Base-by-base conservation (phyloP, 1,140 invertebrate species). In the Mercenaria mercenaria region DNA sequence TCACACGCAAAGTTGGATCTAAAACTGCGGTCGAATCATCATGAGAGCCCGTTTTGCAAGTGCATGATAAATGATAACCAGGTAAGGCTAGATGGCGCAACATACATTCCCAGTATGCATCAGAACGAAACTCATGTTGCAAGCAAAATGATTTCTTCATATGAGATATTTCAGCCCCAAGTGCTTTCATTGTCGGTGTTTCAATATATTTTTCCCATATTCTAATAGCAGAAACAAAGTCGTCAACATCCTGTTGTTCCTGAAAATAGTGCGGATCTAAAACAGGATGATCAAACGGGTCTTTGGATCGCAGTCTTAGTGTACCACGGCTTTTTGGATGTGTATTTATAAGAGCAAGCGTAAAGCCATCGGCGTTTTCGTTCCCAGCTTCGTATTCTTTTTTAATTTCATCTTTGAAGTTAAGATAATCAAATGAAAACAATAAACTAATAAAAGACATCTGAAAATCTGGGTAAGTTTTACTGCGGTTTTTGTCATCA, bases 11-110 rank as follows among this genome's bases (percentile, higher is more conserved):
- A 13, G 37, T 20, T 67, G 81, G 59, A 34, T 83, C 81, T 43
- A 83, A 26, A 0, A 83, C 89, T 26, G 61, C 32, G 4, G 20
- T 13, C 13, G 81, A 37, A n/a, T 83, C 81, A 43, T 43, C 18
- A 26, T 0, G n/a, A 1, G 59, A 4, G 13, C 81, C 81, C 98
- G 94, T 98, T 99, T 94, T 99, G 98, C 0, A 96, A 98, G 39
- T 98, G 98, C 98, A 98, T 98, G 59, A 98, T 98, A 20, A 97
- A 96, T 0, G 98, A 97, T 83, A 83, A 20, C 11, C 23, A 18
- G 81, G 67, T 32, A 43, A 34, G 0, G 81, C 59, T 43, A 83
- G 2, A 32, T 83, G 59, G 8, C 59, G 37, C 39, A 67, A 18
- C 23, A 43, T 23, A 69, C 59, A 67, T 83, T 67, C 59, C 59